phyloP scores from a whole-genome alignment of 2,888 invertebrate genomes.

The Melolontha melolontha region DNA sequence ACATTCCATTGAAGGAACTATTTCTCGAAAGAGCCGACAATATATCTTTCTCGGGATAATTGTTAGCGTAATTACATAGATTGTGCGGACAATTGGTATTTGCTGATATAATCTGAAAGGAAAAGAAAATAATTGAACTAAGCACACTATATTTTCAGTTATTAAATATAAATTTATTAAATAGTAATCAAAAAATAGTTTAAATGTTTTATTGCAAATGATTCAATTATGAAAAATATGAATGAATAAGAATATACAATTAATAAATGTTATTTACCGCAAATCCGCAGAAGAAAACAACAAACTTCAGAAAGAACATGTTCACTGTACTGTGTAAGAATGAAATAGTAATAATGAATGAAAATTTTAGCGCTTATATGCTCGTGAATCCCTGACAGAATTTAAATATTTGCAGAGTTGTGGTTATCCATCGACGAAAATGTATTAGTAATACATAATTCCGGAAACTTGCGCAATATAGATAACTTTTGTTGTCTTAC shows the following conservation, averaged over 20 bases:
- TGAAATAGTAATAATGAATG: no score
- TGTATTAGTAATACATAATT: conserved; percentile 13
- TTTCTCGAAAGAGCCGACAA: background rate
- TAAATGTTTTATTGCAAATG: no score
- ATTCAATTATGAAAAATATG: no score
- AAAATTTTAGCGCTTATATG: conserved; percentile 2
- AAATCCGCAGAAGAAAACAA: background rate
- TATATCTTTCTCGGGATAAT: conserved; percentile 9
- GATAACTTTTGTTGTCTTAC: conserved; percentile 1
- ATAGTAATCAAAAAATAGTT: no score
- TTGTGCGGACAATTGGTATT: background rate
- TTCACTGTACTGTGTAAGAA: background rate
- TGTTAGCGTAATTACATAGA: background rate
- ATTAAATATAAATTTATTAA: no score
- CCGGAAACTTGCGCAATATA: conserved; percentile 1
- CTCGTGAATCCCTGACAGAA: background rate
- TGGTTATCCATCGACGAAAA: conserved; percentile 14
- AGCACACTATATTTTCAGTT: no score
- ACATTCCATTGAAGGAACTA: background rate
- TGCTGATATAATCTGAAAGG: background rate
- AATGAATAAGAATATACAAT: background rate
- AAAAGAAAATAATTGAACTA: background rate
- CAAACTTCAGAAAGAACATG: background rate
- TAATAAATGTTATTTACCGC: background rate
- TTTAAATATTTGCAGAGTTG: conserved; percentile 18